Conservation (phyloP, 2,888 invertebrate genomes). For the Barypeithes pellucidus region DNA sequence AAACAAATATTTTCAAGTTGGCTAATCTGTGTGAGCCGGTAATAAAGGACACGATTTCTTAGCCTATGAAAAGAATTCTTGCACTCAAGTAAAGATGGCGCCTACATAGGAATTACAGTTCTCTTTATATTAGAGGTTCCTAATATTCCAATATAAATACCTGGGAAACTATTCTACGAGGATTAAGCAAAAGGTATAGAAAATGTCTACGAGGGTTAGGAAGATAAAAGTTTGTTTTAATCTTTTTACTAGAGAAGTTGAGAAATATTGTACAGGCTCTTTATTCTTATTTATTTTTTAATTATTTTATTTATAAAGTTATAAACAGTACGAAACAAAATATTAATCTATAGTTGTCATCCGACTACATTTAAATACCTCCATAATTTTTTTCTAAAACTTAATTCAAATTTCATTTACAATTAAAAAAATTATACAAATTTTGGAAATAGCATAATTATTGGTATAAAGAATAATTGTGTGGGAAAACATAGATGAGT, state of each 20-base stretch:
- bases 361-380: neutral
- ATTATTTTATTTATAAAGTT: constrained; percentile 19
- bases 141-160: neutral
- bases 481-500: neutral
- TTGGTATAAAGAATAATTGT: neutral
- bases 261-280: neutral
- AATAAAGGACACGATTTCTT: neutral
- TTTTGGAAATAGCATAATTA: constrained; percentile 5
- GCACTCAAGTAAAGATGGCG: neutral
- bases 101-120: neutral
- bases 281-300: neutral
- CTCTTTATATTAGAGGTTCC: neutral
- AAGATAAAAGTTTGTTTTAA: too few species aligned
- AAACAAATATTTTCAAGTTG: neutral
- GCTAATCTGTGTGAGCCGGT: neutral
- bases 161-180: too few species aligned
- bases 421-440: neutral
- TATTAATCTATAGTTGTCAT: neutral
- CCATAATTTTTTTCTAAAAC: constrained; percentile 5
- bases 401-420: neutral
- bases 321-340: constrained; percentile 29
- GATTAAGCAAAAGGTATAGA: too few species aligned
- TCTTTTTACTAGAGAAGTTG: too few species aligned
- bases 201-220: too few species aligned
- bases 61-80: neutral